phyloP scores from a whole-genome alignment of 2,797 vertebrate species.

The Cygnus olor region DNA sequence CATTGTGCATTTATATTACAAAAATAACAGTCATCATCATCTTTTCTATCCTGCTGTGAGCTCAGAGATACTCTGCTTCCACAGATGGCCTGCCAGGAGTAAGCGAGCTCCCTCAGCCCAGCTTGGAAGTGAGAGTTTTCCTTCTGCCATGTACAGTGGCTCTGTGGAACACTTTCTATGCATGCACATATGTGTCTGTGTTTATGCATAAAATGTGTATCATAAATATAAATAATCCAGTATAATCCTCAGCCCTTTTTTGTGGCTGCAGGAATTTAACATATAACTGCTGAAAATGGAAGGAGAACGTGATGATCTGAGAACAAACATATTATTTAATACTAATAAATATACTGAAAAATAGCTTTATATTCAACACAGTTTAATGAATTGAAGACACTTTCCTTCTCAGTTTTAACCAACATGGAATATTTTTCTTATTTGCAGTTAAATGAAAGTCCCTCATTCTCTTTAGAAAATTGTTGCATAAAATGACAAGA shows the following conservation, averaged over 20 bases:
- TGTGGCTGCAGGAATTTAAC: not conserved
- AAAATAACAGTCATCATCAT: not conserved
- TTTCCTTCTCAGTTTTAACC: not conserved
- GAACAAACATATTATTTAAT: not conserved
- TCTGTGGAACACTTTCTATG: not conserved
- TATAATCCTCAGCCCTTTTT: not conserved
- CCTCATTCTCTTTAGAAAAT: slow-evolving; percentile 1
- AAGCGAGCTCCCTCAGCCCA: rapidly evolving
- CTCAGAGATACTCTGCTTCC: not conserved
- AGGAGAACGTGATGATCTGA: not conserved
- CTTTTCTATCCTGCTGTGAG: not conserved
- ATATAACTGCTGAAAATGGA: not conserved
- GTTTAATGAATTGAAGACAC: not conserved
- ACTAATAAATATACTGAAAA: not conserved
- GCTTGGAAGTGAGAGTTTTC: not conserved
- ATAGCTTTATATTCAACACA: slow-evolving; percentile 10
- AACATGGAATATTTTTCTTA: not conserved
- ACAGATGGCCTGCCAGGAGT: not conserved
- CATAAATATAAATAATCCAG: not conserved
- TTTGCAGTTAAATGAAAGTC: slow-evolving; percentile 6
- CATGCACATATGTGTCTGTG: rapidly evolving
- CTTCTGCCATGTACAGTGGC: not conserved
- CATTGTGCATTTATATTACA: not conserved
- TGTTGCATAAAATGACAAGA: not conserved
- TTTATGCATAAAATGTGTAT: not conserved